A percentile compares a stretch with the other conserved stretches of the same genome.
These are phyloP conservation scores for Steinernema carpocapsae DNA, from an alignment of 2,888 invertebrate genomes.

Conservation along the genomic window DNA sequence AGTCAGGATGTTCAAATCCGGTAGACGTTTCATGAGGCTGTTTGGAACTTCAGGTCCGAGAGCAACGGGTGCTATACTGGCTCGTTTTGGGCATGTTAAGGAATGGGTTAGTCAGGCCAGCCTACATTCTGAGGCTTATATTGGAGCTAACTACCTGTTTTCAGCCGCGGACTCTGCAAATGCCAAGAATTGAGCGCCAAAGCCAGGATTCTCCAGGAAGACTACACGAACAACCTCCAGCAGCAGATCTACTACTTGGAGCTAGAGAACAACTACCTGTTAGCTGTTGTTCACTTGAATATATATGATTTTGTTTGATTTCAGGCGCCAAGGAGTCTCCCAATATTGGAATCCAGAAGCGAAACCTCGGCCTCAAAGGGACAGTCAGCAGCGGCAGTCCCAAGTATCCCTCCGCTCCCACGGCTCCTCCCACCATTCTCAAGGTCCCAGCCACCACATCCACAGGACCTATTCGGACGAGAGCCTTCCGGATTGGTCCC, in stretches of 20 bases:
- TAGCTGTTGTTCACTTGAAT: conserved; percentile 6
- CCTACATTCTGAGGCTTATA: too few relatives aligned
- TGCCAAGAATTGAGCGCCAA: conserved; percentile 49
- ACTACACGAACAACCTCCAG: conserved; percentile 52
- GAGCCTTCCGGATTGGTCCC: conserved; percentile 22
- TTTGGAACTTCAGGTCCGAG: too few relatives aligned
- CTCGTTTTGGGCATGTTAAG: too few relatives aligned
- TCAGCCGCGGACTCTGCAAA: conserved; percentile 44
- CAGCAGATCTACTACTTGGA: conserved; percentile 51
- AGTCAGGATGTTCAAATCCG: too few relatives aligned
- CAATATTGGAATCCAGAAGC: conserved; percentile 31
- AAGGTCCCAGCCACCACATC: not conserved
- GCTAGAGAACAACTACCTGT: conserved; percentile 52
- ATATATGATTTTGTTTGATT: not conserved
- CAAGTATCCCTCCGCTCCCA: conserved; percentile 14
- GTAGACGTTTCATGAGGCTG: too few relatives aligned
- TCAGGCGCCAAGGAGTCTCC: conserved; percentile 17
- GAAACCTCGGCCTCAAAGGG: conserved; percentile 13
- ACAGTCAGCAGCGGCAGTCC: conserved; percentile 7
- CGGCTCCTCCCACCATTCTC: conserved; percentile 5
- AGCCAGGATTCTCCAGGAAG: conserved; percentile 50
- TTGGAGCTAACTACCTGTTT: not conserved
- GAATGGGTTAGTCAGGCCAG: too few relatives aligned
- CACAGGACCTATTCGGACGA: conserved; percentile 17
- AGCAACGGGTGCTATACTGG: too few relatives aligned